phyloP scores from a whole-genome alignment of 2,888 invertebrate species.

The Emmelina monodactyla region DNA sequence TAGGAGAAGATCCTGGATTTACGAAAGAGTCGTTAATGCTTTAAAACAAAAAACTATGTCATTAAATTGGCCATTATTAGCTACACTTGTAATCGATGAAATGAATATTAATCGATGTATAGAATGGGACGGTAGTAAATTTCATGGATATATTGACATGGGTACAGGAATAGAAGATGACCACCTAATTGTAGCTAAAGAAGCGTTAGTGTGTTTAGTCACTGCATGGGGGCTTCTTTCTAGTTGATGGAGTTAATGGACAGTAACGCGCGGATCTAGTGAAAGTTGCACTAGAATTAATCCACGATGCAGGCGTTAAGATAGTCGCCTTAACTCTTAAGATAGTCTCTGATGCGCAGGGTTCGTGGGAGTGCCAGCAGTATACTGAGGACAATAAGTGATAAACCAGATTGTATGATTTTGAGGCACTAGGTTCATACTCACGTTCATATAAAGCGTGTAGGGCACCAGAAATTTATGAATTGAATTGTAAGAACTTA shows the following conservation, averaged over 20 bases:
- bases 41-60: neutral
- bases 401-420: too few relatives aligned
- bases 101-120: neutral
- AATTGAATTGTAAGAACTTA: too few relatives aligned
- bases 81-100: neutral
- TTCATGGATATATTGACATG: neutral
- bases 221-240: slow-evolving; percentile 5
- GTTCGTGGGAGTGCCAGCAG: too few relatives aligned
- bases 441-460: too few relatives aligned
- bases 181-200: neutral
- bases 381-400: too few relatives aligned
- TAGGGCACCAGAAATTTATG: too few relatives aligned
- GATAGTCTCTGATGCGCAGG: too few relatives aligned
- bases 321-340: neutral
- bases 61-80: neutral
- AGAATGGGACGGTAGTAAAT: neutral
- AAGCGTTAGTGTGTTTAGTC: neutral
- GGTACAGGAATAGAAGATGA: neutral
- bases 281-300: neutral
- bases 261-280: neutral
- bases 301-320: neutral
- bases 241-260: slow-evolving; percentile 7
- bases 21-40: neutral
- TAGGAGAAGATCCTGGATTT: neutral
- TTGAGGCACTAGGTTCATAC: too few relatives aligned